Evolutionary conservation across 2,113 vertebrate genomes (phyloP), one percentile per base, ranked within the genome.

Genomic region (Aspidoscelis tigris): DNA sequence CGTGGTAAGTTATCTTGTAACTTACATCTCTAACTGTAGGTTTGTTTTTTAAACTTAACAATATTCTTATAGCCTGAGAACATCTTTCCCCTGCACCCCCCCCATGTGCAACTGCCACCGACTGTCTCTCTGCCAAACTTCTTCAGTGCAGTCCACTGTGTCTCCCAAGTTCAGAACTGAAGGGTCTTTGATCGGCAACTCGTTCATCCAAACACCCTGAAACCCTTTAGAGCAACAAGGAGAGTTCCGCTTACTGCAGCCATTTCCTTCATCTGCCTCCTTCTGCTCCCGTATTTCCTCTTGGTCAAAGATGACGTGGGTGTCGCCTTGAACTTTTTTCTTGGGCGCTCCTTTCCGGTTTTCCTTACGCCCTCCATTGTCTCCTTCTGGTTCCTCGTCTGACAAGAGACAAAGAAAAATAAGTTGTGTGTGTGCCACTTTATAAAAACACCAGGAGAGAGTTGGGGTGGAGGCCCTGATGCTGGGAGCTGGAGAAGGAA

Each of bases 191-290:
- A 47, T 5, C 69, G 33, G 26, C 7, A 58, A 76, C 66, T 26
- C 79, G 78, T 80, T 58, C 76, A n/a, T 43, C 88, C 65, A 83
- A 39, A 79, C 81, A 33, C 39, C 22, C 8, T 21, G 9, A 12
- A 86, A 3, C 43, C 92, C 89, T 88, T 78, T 41, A 39, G 86
- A 82, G 84, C 24, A 73, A 20, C 10, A 58, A 58, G 82, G 66
- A 71, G 65, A 20, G 3, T 22, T 77, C 26, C 89, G 88, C 91
- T 94, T 78, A 94, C 91, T 84, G 87, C 92, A 91, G 84, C 86
- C 61, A 88, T 74, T 77, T 74, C 68, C 65, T 76, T 39, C 76
- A 55, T 33, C 41, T 12, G 76, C 66, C 26, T 78, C 12, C 80
- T 74, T 53, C 61, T 84, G 77, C 76, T 55, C 77, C 5, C 83